phyloP scores from a whole-genome alignment of 2,888 invertebrate species.

The Archips xylosteana region DNA sequence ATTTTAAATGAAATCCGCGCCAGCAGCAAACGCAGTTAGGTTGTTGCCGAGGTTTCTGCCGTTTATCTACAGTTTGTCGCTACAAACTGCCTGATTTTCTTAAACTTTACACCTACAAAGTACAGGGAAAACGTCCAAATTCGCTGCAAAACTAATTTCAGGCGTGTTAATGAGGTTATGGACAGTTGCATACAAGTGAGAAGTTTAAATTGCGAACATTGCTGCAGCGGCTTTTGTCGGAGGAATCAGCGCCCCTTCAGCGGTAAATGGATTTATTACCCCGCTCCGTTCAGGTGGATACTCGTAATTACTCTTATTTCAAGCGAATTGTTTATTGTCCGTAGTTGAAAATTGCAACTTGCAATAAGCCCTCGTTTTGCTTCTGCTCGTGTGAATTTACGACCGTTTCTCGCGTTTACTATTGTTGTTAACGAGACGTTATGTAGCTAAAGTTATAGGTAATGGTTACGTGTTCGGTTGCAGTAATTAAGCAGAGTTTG shows the following conservation, averaged over 20 bases:
- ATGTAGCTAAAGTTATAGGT: slow-evolving; percentile 10
- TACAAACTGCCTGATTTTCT: slow-evolving; percentile 30
- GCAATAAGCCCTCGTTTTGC: slow-evolving; percentile 47
- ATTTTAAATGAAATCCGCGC: neutral
- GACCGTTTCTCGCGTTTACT: slow-evolving; percentile 30
- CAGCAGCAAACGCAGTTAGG: neutral
- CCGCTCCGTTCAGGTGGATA: slow-evolving; percentile 71
- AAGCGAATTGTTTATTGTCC: slow-evolving; percentile 72
- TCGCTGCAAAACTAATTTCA: slow-evolving; percentile 60
- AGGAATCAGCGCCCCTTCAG: slow-evolving; percentile 76
- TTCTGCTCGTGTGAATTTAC: slow-evolving; percentile 40
- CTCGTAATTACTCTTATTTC: slow-evolving; percentile 78
- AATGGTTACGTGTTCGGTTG: neutral
- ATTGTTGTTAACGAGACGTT: slow-evolving; percentile 25
- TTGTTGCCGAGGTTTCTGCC: neutral
- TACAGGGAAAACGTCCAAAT: slow-evolving; percentile 45
- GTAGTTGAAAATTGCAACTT: slow-evolving; percentile 62
- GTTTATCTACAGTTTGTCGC: slow-evolving; percentile 20
- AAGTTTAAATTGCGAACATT: slow-evolving; percentile 74
- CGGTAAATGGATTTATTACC: slow-evolving; percentile 80
- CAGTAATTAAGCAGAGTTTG: neutral
- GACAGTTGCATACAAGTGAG: slow-evolving; percentile 67
- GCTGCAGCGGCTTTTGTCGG: slow-evolving; percentile 71
- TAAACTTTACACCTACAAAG: slow-evolving; percentile 44
- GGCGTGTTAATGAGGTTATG: slow-evolving; percentile 66